Base-by-base conservation (phyloP, 1,140 invertebrate species). In the Trichonephila inaurata region DNA sequence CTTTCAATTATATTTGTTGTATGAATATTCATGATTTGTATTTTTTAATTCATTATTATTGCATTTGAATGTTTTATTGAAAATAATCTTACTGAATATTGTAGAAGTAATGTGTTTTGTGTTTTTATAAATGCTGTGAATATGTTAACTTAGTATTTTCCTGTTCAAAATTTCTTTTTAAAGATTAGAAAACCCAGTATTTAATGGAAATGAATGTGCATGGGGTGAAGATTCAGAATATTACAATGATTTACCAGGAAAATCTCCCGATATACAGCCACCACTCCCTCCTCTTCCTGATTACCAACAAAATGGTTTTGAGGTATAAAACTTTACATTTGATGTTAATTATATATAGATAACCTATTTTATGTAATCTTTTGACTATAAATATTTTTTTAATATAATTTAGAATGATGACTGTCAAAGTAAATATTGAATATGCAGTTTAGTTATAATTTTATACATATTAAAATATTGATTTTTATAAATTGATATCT, bases 211-310 rank as follows among this genome's bases (percentile, higher is more conserved):
- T 91, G 94, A 93, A 51, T 91, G 88, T 91, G 83, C 94, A 33
- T 91, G 89, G 94, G 89, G 89, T 14, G 91, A 94, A 58, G 98
- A 98, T 95, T 97, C 98, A 95, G 98, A 99, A 95, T 99, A 99
- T 96, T 99, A 99, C 96, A 99, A 99, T 96, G 99, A 99, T 96
- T 96, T 99, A 94, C 98, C 98, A 24, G 98, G 98, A 77, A 99
- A 99, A 96, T 97, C 98, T 91, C 98, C 98, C 24, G 98, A 98
- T 28, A n/a, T 51, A 1, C 83, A 81, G n/a, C 92, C 92, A 0
- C 94, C 94, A n/a, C 64, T 94, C 6, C 94, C 94, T 51, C 94
- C 94, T 19, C 33, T 94, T 16, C 94, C 94, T 7, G 94, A 94
- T 88, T 94, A 94, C 40, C 93, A 94, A 8, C 88, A 89, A 90